Evolutionary conservation across 2,888 invertebrate species (phyloP).

Genomic region (Cenopis cana): DNA sequence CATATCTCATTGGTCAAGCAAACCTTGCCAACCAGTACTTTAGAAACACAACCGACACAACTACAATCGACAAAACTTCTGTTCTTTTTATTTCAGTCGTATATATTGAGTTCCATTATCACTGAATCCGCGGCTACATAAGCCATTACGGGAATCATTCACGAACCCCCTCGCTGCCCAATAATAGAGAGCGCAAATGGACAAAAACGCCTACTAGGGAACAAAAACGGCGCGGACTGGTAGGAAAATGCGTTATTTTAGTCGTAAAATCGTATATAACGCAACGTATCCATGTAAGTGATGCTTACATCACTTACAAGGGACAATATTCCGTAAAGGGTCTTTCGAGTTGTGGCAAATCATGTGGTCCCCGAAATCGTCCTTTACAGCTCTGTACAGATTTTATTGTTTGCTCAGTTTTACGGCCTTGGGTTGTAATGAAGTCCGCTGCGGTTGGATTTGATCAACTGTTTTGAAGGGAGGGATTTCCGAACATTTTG

Average conservation of each 20-base stretch:
- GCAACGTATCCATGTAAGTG: not conserved
- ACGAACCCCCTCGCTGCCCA: not conserved
- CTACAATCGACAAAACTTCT: too few species aligned
- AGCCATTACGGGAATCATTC: not conserved
- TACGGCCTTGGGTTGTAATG: not conserved
- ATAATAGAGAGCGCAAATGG: not conserved
- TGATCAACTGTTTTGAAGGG: not conserved
- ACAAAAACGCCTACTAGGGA: not conserved
- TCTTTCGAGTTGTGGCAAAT: not conserved
- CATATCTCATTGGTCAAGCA: too few species aligned
- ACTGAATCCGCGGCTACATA: not conserved
- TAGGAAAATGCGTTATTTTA: not conserved
- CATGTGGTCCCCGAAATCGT: not conserved
- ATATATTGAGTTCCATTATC: too few species aligned
- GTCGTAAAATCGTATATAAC: not conserved
- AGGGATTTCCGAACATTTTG: too few species aligned
- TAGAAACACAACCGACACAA: too few species aligned
- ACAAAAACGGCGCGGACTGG: slow-evolving; percentile 1
- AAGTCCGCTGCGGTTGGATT: not conserved
- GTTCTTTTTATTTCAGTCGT: too few species aligned
- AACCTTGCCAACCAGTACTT: too few species aligned
- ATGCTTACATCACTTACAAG: too few species aligned
- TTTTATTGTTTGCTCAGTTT: slow-evolving; percentile 13
- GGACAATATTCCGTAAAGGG: slow-evolving; percentile 5
- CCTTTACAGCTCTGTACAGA: not conserved